Conservation (phyloP, 2,113 vertebrate genomes). For the Prinia subflava region DNA sequence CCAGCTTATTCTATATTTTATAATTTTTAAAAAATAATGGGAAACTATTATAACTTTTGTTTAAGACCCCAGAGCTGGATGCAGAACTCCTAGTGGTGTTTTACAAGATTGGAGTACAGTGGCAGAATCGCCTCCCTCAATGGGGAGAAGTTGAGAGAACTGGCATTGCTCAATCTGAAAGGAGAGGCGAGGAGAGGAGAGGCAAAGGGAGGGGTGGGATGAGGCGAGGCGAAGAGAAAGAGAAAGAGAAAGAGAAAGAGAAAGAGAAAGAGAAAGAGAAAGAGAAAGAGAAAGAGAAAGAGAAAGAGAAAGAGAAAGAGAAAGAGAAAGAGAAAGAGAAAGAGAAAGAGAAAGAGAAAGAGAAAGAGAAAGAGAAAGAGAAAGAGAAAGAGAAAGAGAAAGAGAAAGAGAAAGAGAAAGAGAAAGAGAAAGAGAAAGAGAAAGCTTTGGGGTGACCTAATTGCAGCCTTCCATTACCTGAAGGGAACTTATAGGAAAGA, state of each 20-base stretch:
- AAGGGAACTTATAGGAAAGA: neutral
- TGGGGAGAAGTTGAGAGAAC: neutral
- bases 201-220: no score
- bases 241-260: no score
- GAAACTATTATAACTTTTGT: neutral
- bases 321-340: no score
- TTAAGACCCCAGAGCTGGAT: neutral
- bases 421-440: neutral
- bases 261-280: no score
- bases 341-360: no score
- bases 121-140: fast-evolving
- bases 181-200: no score
- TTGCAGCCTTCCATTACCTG: neutral
- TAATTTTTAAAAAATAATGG: neutral
- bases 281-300: no score
- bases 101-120: neutral
- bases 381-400: no score
- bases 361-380: no score
- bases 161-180: neutral
- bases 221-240: no score
- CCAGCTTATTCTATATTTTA: neutral
- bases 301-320: no score
- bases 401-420: no score
- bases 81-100: neutral
- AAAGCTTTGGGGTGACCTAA: neutral